Conservation (phyloP, 2,797 vertebrate species). For the Limosa lapponica region DNA sequence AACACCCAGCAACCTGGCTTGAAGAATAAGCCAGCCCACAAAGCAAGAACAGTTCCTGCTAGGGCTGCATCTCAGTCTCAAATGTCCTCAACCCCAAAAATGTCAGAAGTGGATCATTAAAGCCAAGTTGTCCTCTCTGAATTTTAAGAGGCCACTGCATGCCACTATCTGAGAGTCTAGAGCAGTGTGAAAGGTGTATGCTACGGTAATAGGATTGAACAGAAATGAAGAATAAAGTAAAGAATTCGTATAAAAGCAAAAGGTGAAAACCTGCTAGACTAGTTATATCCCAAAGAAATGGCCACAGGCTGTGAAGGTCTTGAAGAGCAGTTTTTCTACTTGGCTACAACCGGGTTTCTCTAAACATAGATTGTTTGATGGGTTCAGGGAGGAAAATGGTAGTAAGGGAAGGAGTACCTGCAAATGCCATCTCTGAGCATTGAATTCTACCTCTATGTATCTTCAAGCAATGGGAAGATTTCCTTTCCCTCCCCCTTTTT, state of each 20-base stretch:
- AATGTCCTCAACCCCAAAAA: neutral
- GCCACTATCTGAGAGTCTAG: neutral
- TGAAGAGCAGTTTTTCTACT: neutral
- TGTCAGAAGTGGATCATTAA: neutral
- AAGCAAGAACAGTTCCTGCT: neutral
- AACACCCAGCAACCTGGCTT: neutral
- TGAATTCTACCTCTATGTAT: neutral
- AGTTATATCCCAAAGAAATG: neutral
- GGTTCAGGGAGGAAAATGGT: neutral
- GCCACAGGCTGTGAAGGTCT: accelerated
- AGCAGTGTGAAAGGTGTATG: neutral
- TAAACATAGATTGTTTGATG: neutral
- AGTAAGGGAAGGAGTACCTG: neutral
- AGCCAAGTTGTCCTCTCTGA: neutral
- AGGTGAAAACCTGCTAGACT: neutral
- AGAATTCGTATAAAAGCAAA: neutral
- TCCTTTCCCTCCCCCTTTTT: accelerated
- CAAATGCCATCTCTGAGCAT: neutral
- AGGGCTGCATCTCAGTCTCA: neutral
- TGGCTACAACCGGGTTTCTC: neutral
- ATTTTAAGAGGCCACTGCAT: neutral
- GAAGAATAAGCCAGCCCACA: neutral
- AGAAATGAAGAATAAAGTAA: neutral
- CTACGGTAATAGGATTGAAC: neutral
- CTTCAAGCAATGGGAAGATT: neutral